A percentile compares a stretch with the other conserved stretches of the same genome.
Conservation (phyloP, 2,797 vertebrate species). For the Xiphorhynchus erythropygius region DNA sequence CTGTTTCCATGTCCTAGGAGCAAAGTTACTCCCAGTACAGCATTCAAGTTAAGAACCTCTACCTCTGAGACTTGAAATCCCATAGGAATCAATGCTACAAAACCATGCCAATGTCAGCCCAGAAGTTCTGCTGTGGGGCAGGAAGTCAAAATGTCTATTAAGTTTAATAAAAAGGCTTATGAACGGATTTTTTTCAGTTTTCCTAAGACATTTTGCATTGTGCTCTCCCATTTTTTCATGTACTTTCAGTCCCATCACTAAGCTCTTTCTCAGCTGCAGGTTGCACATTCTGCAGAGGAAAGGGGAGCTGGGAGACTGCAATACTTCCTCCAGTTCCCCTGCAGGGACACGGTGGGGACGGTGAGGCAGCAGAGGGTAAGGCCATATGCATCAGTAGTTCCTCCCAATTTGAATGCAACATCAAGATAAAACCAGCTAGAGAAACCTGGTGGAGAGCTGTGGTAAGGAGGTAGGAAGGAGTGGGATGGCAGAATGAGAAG, state of each 20-base stretch:
- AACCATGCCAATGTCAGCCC: background rate
- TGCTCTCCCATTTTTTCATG: background rate
- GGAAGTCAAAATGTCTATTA: background rate
- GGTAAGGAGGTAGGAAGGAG: slow-evolving; percentile 15
- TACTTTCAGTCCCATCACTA: background rate
- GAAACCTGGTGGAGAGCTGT: background rate
- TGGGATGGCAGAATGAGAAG: slow-evolving; percentile 13
- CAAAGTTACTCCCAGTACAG: background rate
- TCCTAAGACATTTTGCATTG: background rate
- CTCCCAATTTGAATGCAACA: slow-evolving; percentile 3
- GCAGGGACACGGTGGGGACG: background rate
- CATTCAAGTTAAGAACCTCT: background rate
- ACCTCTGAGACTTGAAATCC: background rate
- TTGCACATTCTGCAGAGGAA: background rate
- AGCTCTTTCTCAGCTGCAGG: background rate
- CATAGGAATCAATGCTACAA: background rate
- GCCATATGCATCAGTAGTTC: background rate
- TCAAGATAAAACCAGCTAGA: slow-evolving; percentile 14
- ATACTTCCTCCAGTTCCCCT: slow-evolving; percentile 2
- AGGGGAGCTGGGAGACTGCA: background rate
- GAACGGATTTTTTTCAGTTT: background rate
- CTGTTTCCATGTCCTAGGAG: background rate
- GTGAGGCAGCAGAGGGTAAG: background rate
- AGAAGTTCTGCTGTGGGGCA: background rate
- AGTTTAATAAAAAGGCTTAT: background rate